Conservation (phyloP, 2,797 vertebrate species). For the Tokudaia tokunoshimensis region DNA sequence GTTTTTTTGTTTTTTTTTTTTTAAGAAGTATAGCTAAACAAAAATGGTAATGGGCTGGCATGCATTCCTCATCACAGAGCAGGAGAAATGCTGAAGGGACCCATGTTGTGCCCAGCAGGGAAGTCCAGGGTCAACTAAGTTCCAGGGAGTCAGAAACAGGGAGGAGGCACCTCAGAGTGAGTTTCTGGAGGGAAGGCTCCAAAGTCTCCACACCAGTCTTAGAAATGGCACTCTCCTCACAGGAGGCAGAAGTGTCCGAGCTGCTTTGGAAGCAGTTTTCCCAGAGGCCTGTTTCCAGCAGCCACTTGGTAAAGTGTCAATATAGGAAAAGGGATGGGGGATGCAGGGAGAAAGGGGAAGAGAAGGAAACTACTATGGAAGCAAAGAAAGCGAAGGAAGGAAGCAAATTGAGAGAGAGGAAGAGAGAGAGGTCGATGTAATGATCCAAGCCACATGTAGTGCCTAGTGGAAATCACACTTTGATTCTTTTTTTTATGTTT, state of each 20-base stretch:
- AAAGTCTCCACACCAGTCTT: neutral
- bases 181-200: constrained; percentile 67
- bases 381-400: too few relatives aligned
- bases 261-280: constrained; percentile 47
- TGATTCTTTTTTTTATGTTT: neutral
- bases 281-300: constrained; percentile 55
- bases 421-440: too few relatives aligned
- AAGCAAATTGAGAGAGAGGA: too few relatives aligned
- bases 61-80: neutral
- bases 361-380: neutral
- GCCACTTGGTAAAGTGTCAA: neutral
- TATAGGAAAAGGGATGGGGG: neutral
- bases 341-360: neutral
- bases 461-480: neutral
- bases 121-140: constrained; percentile 73
- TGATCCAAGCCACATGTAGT: rapidly evolving
- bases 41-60: neutral
- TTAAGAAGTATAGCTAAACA: constrained; percentile 40
- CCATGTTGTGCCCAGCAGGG: neutral
- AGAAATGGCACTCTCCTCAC: constrained; percentile 60
- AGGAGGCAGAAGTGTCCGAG: constrained; percentile 62
- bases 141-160: constrained; percentile 78
- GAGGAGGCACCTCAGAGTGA: constrained; percentile 69
- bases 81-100: neutral
- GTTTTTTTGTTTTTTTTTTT: too few relatives aligned